Evolutionary conservation across 2,888 invertebrate genomes (phyloP), one percentile per base, ranked within the genome.

Genomic region (Spatulosminthurus flaviceps): DNA sequence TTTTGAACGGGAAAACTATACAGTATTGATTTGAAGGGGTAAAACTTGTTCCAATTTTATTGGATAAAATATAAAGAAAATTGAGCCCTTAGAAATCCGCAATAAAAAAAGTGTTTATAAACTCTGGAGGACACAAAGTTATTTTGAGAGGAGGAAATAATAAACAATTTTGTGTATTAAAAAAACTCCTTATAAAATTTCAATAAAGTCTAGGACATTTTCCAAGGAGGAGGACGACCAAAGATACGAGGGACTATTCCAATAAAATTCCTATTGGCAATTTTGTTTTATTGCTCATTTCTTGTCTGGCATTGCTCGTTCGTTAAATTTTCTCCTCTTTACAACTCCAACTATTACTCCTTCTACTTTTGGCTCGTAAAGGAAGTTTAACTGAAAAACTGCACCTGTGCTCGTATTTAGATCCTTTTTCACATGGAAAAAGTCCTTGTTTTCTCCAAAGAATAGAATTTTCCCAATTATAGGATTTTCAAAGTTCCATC

Each of bases 201-300:
- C 51, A 51, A 51, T 51, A 51, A 51, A 51, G 16, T 2, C n/a
- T 51, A 34, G 4, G n/a, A n/a, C n/a, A n/a, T 51, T 51, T 51
- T 51, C 5, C 51, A 51, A 51, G 51, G 51, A n/a, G n/a, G n/a
- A n/a, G 51, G 16, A 51, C 16, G 16, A 51, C 9, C 51, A 51
- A n/a, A n/a, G n/a, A n/a, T n/a, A n/a, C n/a, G 51, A 51, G 24
- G 11, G 64, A 24, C 26, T 9, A 24, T 21, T 24, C 28, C 67
- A 76, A 66, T 80, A 82, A 82, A 82, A 79, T 78, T 82, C 79
- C 43, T 43, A 75, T 77, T 79, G 79, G 80, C 82, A 82, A 82
- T 82, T 82, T 79, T 80, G 80, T 82, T 82, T 82, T 82, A 82
- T 75, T 71, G 78, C 76, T 24, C 22, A 1, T 16, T 29, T 9